phyloP scores from a whole-genome alignment of 2,113 vertebrate genomes.

The Channa maculata region DNA sequence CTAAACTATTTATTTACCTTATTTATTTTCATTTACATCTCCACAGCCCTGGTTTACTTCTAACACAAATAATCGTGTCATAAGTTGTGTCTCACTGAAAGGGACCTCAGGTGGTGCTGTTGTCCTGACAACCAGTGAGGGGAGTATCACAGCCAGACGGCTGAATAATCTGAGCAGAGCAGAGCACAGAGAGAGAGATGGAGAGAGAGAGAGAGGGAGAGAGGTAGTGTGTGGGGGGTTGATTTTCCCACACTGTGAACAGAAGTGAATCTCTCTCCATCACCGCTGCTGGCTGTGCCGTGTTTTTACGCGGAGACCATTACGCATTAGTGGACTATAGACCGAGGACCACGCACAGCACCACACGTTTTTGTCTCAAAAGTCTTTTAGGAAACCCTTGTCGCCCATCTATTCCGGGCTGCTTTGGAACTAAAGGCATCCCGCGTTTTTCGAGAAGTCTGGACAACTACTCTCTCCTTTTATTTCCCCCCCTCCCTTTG shows the following conservation, averaged over 20 bases:
- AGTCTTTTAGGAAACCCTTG: conserved; percentile 18
- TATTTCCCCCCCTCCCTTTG: conserved; percentile 34
- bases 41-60: background rate
- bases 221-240: conserved; percentile 20
- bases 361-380: conserved; percentile 9
- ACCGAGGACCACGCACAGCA: conserved; percentile 16
- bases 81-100: conserved; percentile 73
- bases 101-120: conserved; percentile 87
- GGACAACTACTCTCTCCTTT: conserved; percentile 57
- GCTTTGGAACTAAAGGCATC: conserved; percentile 55
- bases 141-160: conserved; percentile 82
- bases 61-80: background rate
- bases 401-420: conserved; percentile 41
- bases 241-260: conserved; percentile 61
- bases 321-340: conserved; percentile 67
- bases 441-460: conserved; percentile 59
- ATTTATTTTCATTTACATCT: too few relatives aligned
- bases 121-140: conserved; percentile 87
- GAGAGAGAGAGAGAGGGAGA: conserved; percentile 36
- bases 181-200: conserved; percentile 32
- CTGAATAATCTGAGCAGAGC: conserved; percentile 63
- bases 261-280: conserved; percentile 63
- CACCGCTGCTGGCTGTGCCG: conserved; percentile 56
- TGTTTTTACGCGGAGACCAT: conserved; percentile 73
- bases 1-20: too few relatives aligned